Evolutionary conservation across 2,797 vertebrate species (phyloP), one percentile per base, ranked within the genome.

Genomic region (Staurois parvus): DNA sequence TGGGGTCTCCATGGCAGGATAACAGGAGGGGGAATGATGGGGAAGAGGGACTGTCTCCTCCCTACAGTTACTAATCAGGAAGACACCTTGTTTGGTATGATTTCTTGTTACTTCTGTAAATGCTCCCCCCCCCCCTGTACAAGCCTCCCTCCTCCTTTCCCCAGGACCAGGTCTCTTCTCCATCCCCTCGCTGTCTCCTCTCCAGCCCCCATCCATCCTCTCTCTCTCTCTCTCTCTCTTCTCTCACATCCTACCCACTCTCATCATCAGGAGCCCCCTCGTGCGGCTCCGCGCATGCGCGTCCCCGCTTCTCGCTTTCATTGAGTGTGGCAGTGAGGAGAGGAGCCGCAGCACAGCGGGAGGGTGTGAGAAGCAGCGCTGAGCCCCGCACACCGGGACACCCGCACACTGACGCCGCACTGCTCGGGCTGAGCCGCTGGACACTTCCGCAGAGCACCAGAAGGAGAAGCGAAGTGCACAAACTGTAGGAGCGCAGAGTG

Each of bases 151-250:
- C 40, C 82, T 42, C 48, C 48, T 52, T 28, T 69, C 40, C 10
- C 64, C 12, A 48, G 6, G 34, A 21, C 68, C 52, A 28, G 15
- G 45, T 82, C 42, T 45, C 56, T 67, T 21, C 26, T 56, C 56
- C 30, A 37, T 30, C 32, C 73, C 64, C 48, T 37, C 64, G 42
- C 15, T 52, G 26, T 62, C 28, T 48, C 73, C 21, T 48, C 64
- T 69, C 45, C 69, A 59, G 45, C 84, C 72, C 82, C 74, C 82
- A 84, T 84, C 82, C 29, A 83, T 80, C 37, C 37, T 37, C 37
- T n/a, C 37, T 37, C 37, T 37, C 37, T 30, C 56, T 79, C 52
- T 42, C 69, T 72, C 77, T 81, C 69, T 48, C 56, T 48, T 1
- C 37, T 64, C 37, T 69, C 82, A 68, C 19, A 48, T 52, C 62